phyloP scores from a whole-genome alignment of 1,140 invertebrate genomes.

The Atta cephalotes region DNA sequence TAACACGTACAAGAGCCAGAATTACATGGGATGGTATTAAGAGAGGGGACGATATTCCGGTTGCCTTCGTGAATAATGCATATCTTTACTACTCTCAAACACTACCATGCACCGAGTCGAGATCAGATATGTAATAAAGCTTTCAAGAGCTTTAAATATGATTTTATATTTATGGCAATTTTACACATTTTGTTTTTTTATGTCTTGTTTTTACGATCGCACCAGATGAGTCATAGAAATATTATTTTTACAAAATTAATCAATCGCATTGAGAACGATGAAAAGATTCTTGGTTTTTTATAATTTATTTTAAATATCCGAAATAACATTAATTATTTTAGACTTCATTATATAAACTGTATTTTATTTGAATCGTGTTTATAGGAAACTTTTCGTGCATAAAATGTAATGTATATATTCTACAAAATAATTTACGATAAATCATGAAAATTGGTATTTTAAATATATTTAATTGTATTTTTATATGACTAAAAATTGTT shows the following conservation, averaged over 20 bases:
- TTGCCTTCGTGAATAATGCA: slow-evolving; percentile 55
- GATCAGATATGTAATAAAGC: slow-evolving; percentile 58
- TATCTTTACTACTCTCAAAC: slow-evolving; percentile 38
- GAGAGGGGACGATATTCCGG: slow-evolving; percentile 39
- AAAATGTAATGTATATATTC: neutral
- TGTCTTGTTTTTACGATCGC: neutral
- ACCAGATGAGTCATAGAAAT: neutral
- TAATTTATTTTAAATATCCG: neutral
- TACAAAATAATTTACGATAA: neutral
- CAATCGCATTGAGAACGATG: neutral
- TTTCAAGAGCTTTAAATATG: slow-evolving; percentile 42
- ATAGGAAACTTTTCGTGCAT: neutral
- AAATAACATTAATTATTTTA: slow-evolving; percentile 13
- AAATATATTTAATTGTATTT: neutral
- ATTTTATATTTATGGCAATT: slow-evolving; percentile 50
- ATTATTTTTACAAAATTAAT: slow-evolving; percentile 4
- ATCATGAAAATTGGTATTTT: neutral
- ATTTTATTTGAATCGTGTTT: neutral
- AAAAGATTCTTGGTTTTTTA: neutral
- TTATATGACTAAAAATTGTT: neutral
- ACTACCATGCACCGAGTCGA: slow-evolving; percentile 6
- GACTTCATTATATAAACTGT: neutral
- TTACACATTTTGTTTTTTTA: slow-evolving; percentile 27
- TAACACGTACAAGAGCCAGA: slow-evolving; percentile 43
- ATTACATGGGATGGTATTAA: slow-evolving; percentile 54